Base-by-base conservation (phyloP, 2,797 vertebrate genomes). In the Antrozous pallidus region DNA sequence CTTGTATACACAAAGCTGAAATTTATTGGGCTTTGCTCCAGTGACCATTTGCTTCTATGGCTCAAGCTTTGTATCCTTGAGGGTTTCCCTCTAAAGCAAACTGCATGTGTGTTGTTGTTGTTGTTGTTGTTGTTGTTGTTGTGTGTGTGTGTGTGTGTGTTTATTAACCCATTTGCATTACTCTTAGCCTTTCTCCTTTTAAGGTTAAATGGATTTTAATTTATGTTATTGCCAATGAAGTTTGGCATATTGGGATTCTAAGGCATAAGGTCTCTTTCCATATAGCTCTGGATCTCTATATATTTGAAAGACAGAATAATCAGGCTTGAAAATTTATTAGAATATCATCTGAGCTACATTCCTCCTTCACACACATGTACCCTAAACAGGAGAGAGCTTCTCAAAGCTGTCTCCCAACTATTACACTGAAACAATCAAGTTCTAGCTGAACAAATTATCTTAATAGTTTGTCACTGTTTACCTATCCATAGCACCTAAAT, bases 181-280 rank as follows among this genome's bases (percentile, higher is more conserved):
- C 45, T 86, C 38, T 88, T 42, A 74, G 11, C 61, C 3, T 81
- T 96, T 96, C 54, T 92, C 95, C 83, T 96, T 96, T 96, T 95
- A 92, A 91, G 69, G 89, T 74, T 85, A 95, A 93, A 92, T 61
- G 3, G 5, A 67, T 78, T 91, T 93, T 85, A 94, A 94, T 79
- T 73, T 18, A 28, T 47, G 38, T 40, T 67, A 69, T n/a, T 67
- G 13, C 20, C 71, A 88, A 75, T 54, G 18, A 71, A 85, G 65
- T 93, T 80, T 91, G 78, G 38, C 12, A 38, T 74, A 24, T 61
- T 86, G 14, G 63, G 24, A 88, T 85, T 78, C 54, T 94, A 90
- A 83, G 13, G 4, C 11, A 38, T 79, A 28, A 33, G 9, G 20
- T 79, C 71, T 78, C 24, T 94, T 91, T 63, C 40, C 22, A 38